A percentile compares a stretch with the other conserved stretches of the same genome.
phyloP scores from a whole-genome alignment of 2,113 vertebrate species.

The Epinephelus lanceolatus region DNA sequence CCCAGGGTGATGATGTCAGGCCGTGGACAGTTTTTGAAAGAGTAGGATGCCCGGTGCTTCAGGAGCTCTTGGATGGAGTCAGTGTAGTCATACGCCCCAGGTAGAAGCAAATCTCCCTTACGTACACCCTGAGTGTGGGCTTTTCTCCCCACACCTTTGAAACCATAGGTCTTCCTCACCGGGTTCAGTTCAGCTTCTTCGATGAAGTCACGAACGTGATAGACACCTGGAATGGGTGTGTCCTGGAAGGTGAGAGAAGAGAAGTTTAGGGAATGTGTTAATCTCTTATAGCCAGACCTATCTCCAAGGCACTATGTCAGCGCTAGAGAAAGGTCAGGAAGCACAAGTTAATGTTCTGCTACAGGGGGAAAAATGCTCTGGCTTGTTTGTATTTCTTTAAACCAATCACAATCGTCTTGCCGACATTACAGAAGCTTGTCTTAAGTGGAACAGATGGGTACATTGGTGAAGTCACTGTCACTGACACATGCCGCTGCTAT shows the following conservation, averaged over 20 bases:
- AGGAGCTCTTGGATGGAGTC: conserved; percentile 76
- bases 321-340: no score
- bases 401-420: no score
- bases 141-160: conserved; percentile 83
- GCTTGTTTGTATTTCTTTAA: no score
- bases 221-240: conserved; percentile 78
- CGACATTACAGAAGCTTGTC: no score
- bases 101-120: conserved; percentile 69
- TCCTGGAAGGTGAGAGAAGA: conserved; percentile 65
- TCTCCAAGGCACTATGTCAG: no score
- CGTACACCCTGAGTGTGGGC: conserved; percentile 31
- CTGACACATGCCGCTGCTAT: no score
- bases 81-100: conserved; percentile 73
- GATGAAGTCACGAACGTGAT: conserved; percentile 80
- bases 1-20: conserved; percentile 63
- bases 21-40: conserved; percentile 80
- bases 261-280: background rate
- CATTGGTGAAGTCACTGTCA: no score
- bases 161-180: conserved; percentile 77
- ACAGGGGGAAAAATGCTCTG: no score
- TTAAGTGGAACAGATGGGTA: no score
- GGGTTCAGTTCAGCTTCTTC: conserved; percentile 85
- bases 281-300: no score
- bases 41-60: conserved; percentile 68
- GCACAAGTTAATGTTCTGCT: no score